Conservation (phyloP, 2,797 vertebrate genomes). For the Australoheros facetus region DNA sequence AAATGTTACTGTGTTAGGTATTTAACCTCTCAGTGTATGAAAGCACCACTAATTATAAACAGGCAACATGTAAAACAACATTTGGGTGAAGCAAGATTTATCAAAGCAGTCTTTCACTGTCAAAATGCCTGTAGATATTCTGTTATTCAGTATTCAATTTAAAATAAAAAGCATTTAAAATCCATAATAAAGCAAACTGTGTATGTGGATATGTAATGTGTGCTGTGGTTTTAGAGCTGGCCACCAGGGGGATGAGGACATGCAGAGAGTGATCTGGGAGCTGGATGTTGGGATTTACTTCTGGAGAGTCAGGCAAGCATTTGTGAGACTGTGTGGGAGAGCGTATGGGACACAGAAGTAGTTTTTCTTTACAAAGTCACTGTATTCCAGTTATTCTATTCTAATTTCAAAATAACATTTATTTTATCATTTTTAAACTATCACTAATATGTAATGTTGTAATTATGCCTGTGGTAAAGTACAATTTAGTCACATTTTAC, state of each 20-base stretch:
- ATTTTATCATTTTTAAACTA: neutral
- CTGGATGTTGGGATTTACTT: slow-evolving; percentile 13
- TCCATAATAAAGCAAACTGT: neutral
- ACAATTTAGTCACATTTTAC: neutral
- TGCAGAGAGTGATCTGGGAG: slow-evolving; percentile 29
- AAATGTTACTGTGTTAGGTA: neutral
- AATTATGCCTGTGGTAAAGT: neutral
- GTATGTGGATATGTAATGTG: neutral
- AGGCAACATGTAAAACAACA: neutral
- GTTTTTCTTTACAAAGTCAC: neutral
- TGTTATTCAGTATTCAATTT: neutral
- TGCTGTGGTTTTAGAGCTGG: slow-evolving; percentile 34
- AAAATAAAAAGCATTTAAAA: neutral
- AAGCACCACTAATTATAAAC: neutral
- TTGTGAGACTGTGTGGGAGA: neutral
- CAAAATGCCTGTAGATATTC: neutral
- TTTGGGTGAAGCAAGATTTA: neutral
- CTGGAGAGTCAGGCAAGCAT: neutral
- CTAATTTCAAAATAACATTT: neutral
- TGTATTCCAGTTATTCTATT: neutral
- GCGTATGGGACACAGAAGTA: neutral
- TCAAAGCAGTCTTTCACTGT: neutral
- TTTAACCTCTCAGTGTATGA: fast-evolving
- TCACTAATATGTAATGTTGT: neutral
- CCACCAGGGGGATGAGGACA: slow-evolving; percentile 69